Evolutionary conservation across 2,113 vertebrate species (phyloP).

Genomic region (Apaloderma vittatum): DNA sequence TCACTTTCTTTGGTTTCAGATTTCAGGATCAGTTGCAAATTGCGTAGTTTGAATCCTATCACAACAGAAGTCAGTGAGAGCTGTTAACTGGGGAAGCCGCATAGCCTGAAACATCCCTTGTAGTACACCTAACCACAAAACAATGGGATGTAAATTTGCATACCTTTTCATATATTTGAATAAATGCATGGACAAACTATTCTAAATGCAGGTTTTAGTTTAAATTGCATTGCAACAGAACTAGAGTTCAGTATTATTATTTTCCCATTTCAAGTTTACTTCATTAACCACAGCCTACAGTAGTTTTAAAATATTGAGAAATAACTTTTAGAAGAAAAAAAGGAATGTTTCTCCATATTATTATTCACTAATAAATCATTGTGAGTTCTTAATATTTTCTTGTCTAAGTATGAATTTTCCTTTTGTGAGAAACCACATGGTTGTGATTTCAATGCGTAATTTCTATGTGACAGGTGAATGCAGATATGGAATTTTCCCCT

Average conservation of each 20-base stretch:
- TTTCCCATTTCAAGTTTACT: neutral
- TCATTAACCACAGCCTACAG: neutral
- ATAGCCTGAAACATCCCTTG: neutral
- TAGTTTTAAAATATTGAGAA: neutral
- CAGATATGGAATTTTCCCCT: neutral
- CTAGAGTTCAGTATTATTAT: neutral
- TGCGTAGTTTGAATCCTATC: neutral
- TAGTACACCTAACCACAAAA: neutral
- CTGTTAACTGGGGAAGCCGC: neutral
- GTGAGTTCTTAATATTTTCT: neutral
- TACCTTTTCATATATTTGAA: slow-evolving; percentile 53
- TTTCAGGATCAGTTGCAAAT: neutral
- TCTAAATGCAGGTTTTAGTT: neutral
- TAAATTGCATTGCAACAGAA: neutral
- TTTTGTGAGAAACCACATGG: neutral
- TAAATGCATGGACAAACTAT: neutral
- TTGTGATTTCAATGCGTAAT: neutral
- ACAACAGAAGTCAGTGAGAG: neutral
- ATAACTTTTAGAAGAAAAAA: neutral
- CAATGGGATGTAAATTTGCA: neutral
- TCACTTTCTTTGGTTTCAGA: neutral
- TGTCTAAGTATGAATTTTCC: neutral
- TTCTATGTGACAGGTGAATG: neutral
- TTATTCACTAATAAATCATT: neutral
- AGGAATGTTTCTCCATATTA: neutral